Base-by-base conservation (phyloP, 1,140 invertebrate species). In the Propsilocerus akamusi region DNA sequence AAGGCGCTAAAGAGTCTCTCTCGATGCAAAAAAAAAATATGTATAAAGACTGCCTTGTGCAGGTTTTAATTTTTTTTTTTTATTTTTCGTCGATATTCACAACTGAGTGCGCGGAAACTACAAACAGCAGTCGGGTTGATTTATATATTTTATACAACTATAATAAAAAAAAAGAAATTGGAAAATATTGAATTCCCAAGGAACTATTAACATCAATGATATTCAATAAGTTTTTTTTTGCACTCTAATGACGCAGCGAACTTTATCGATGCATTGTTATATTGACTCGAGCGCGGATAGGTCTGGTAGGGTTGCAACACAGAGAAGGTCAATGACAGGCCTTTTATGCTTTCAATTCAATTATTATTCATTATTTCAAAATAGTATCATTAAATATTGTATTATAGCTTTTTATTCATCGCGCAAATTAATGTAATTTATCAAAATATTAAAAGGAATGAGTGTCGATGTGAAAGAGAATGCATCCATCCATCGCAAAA, bases 401-500 rank as follows among this genome's bases (percentile, higher is more conserved):
- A 41, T 41, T 41, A 41, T 41, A 41, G 34, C n/a, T n/a, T 41
- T 41, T 41, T 41, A 41, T 41, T 41, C 34, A 41, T 20, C 22
- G 17, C 34, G 34, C n/a, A 41, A 41, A 41, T 41, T 41, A 41
- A 41, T 41, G 34, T 41, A 41, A 41, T 41, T 41, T 41, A 41
- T 41, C 34, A 41, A 41, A 41, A 20, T 41, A 20, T n/a, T n/a
- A n/a, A n/a, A n/a, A n/a, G n/a, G n/a, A n/a, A n/a, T n/a, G n/a
- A n/a, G n/a, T n/a, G n/a, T n/a, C n/a, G n/a, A n/a, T n/a, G n/a
- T n/a, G n/a, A n/a, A n/a, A n/a, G n/a, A n/a, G n/a, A n/a, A n/a
- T n/a, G n/a, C n/a, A n/a, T n/a, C n/a, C n/a, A n/a, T n/a, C n/a
- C n/a, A n/a, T n/a, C n/a, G n/a, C n/a, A n/a, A n/a, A n/a, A n/a